Evolutionary conservation across 2,113 vertebrate genomes (phyloP).

Genomic region (Lanius collurio): DNA sequence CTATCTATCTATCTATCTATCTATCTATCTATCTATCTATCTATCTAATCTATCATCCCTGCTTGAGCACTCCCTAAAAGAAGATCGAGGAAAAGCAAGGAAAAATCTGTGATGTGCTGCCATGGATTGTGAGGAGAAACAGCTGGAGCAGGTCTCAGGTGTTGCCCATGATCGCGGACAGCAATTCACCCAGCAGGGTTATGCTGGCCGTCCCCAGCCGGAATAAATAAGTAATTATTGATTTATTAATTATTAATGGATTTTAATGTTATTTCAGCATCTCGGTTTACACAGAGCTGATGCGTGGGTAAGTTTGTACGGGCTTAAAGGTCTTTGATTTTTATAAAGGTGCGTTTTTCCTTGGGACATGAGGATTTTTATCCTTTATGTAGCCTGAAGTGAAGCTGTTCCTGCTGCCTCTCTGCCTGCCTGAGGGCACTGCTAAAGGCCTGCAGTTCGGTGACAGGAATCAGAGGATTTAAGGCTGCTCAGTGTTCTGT

Average conservation of each 20-base stretch:
- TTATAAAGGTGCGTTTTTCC: background rate
- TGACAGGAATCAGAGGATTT: background rate
- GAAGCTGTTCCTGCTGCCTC: background rate
- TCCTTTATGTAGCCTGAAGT: background rate
- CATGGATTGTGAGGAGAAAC: background rate
- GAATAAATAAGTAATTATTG: background rate
- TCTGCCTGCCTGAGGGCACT: background rate
- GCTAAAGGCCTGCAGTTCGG: background rate
- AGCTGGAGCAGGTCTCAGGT: background rate
- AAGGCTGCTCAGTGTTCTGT: background rate
- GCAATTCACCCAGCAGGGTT: background rate
- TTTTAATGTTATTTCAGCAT: background rate
- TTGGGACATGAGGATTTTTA: background rate
- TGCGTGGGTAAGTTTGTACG: accelerated
- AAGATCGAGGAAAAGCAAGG: background rate
- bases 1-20: no score
- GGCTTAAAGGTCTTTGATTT: background rate
- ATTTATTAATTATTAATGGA: background rate
- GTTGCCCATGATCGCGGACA: background rate
- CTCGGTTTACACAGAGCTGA: accelerated
- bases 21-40: background rate
- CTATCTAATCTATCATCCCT: background rate
- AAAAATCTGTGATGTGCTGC: background rate
- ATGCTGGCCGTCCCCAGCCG: background rate
- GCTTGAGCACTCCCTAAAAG: background rate